Base-by-base conservation (phyloP, 2,113 vertebrate species). In the Mustela lutreola region DNA sequence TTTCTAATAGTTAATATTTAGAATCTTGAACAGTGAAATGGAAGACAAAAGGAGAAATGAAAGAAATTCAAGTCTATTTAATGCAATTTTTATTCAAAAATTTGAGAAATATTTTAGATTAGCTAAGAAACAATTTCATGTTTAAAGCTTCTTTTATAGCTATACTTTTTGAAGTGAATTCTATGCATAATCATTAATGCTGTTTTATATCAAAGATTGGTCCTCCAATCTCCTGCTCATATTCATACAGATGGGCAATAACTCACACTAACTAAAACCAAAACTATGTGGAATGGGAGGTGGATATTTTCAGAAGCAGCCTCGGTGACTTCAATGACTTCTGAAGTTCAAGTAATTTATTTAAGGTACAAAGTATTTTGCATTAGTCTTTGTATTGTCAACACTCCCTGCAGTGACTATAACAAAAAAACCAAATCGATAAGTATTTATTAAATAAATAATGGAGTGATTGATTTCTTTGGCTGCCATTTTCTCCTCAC, bases 391-490 rank as follows among this genome's bases (percentile, higher is more conserved):
- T 90, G 36, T 75, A 76, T 62, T 80, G 5, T 16, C 21, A 79
- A 83, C 2, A 71, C 2, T 4, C 33, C 70, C 53, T 56, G 31
- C 1, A 63, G 10, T 60, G 50, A 39, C 48, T 81, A 62, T 48
- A 86, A 78, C 21, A 79, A 75, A 91, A 79, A 65, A 33, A 11
- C 1, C n/a, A 39, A 88, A 94, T 78, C 67, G 56, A 89, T 24
- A 81, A 36, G 83, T 53, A 80, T 60, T 83, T 88, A 84, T 48
- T 84, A 70, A 79, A 87, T 73, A 93, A 88, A 31, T 89, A 88
- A 93, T 73, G 50, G 14, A 19, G 67, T 18, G 16, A 45, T 36
- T 84, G 26, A n/a, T 94, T 87, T 50, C 12, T 58, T 73, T 48
- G 8, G 31, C 33, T 81, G 39, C 3, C 58, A 53, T 70, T 94